Evolutionary conservation across 2,113 vertebrate species (phyloP).

Genomic region (Phainopepla nitens): DNA sequence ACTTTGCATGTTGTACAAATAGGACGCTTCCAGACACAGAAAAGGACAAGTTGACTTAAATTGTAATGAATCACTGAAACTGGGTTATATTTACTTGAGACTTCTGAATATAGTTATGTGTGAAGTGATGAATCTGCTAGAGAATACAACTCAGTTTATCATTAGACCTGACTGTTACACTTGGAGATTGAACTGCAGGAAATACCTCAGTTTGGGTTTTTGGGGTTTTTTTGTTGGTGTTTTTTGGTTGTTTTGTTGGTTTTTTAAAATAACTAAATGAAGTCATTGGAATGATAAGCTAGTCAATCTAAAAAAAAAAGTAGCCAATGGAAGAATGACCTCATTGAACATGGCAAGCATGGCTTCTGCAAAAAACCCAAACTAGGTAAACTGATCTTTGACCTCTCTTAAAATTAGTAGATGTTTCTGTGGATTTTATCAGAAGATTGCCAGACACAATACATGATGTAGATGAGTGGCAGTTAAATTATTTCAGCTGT

Average conservation of each 20-base stretch:
- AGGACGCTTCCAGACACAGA: not conserved
- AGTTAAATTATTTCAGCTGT: not conserved
- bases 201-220: not conserved
- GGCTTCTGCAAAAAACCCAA: not conserved
- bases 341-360: not conserved
- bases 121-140: not conserved
- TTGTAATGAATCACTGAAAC: not conserved
- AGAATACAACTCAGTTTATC: not conserved
- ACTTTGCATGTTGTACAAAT: not conserved
- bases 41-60: not conserved
- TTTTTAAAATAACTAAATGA: not conserved
- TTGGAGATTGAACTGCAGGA: not conserved
- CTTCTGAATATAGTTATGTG: not conserved
- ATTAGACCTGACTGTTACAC: not conserved
- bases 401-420: not conserved
- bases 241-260: not conserved
- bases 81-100: not conserved
- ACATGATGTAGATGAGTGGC: not conserved
- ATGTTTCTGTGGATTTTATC: not conserved
- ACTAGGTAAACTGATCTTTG: not conserved
- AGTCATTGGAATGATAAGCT: not conserved
- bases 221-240: too few relatives aligned
- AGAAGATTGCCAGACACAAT: not conserved
- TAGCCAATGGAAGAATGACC: not conserved
- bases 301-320: not conserved